Percentiles rank a stretch among this genome's conserved stretches.
Conservation (phyloP, 2,888 invertebrate species). For the Andrena chrysosceles region DNA sequence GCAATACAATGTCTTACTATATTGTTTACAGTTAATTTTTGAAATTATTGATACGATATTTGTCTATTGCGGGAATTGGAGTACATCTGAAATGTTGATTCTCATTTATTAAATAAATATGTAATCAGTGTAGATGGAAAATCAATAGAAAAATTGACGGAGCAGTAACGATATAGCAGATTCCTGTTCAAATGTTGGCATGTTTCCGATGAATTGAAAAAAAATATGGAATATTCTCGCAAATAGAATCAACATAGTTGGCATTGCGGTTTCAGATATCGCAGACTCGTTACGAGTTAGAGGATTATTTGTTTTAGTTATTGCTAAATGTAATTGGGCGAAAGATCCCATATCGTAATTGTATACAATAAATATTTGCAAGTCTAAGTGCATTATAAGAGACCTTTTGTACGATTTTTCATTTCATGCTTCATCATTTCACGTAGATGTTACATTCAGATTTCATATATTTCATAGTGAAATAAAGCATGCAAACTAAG, state of each 20-base stretch:
- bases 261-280: background rate
- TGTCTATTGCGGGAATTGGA: background rate
- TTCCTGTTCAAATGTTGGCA: constrained; percentile 7
- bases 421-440: too few relatives aligned
- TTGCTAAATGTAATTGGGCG: too few relatives aligned
- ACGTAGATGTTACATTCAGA: too few relatives aligned
- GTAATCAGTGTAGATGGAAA: constrained; percentile 5
- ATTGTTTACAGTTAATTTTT: background rate
- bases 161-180: constrained; percentile 19
- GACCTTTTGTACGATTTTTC: too few relatives aligned
- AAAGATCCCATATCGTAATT: too few relatives aligned
- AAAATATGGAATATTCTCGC: background rate
- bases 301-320: background rate
- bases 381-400: too few relatives aligned
- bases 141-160: constrained; percentile 9
- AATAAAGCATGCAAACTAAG: too few relatives aligned
- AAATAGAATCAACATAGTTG: background rate
- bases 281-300: background rate
- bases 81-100: background rate
- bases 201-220: background rate
- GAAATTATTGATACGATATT: background rate
- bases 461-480: too few relatives aligned
- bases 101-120: constrained; percentile 9
- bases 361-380: too few relatives aligned
- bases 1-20: background rate